Base-by-base conservation (phyloP, 1,140 invertebrate genomes). In the Caenorhabditis inopinata region DNA sequence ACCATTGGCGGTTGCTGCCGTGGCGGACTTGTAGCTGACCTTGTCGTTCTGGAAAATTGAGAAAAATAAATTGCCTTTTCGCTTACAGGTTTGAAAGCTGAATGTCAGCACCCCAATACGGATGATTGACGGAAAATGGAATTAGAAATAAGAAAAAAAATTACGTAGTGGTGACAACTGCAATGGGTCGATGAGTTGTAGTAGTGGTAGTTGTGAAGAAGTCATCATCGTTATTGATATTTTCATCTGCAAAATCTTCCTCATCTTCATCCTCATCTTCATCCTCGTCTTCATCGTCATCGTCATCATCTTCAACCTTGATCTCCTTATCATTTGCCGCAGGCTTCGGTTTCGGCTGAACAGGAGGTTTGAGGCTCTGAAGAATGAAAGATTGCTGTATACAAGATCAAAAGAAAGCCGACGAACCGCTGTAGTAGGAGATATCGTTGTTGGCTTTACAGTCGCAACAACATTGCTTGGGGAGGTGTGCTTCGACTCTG, bases 301-400 rank as follows among this genome's bases (percentile, higher is more conserved):
- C 58, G 6, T 68, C 58, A n/a, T 68, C 58, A 35, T 68, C 58
- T 18, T 68, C 58, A 9, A 68, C 58, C 58, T 68, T 68, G 58
- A 68, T 68, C 58, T 68, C 58, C 32, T 68, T 68, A 32, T 68
- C 58, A 18, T 68, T 68, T 16, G 29, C 58, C 32, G 58, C 58
- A 21, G 58, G 58, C 58, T 68, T 58, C 29, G 51, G 51, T 16
- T 58, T 68, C 3, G 58, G 58, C n/a, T 68, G 58, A 38, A 68
- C 58, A 35, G 58, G 58, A 68, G 58, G 58, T 32, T 68, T 68
- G 58, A 68, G 38, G 58, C 58, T 68, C 58, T 68, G 58, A 58
- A 58, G 51, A 68, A 68, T 68, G 58, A 68, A 68, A 21, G 25
- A 68, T 68, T 68, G 58, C 58, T 29, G 58, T 68, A 68, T 38